Percentiles rank a stretch among this genome's conserved stretches.
Conservation (phyloP, 1,140 invertebrate genomes). For the Magallana ariakensis region DNA sequence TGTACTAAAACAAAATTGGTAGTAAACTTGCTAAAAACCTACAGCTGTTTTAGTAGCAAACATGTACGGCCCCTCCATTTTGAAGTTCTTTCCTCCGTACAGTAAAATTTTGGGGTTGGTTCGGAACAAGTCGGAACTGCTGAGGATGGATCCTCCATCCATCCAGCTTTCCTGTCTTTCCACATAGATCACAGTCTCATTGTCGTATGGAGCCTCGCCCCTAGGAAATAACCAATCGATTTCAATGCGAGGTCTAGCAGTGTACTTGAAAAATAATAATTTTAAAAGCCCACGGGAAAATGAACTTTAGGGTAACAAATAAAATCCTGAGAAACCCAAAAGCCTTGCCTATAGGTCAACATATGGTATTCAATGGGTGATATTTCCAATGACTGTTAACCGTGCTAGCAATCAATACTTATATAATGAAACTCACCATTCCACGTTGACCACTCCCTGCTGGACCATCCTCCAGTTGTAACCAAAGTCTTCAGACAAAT, state of each 20-base stretch:
- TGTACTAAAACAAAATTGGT: too few relatives aligned
- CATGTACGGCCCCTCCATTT: constrained; percentile 90
- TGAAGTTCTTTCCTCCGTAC: constrained; percentile 88
- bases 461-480: constrained; percentile 85
- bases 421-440: constrained; percentile 82
- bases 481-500: constrained; percentile 88
- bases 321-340: too few relatives aligned
- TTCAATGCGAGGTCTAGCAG: neutral
- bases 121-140: constrained; percentile 80
- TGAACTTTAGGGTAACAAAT: too few relatives aligned
- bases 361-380: too few relatives aligned
- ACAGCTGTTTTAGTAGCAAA: constrained; percentile 86
- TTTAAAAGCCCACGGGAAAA: too few relatives aligned
- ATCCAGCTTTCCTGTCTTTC: constrained; percentile 84
- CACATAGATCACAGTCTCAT: constrained; percentile 83
- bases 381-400: too few relatives aligned
- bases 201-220: constrained; percentile 62
- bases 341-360: too few relatives aligned
- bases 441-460: constrained; percentile 88
- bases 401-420: too few relatives aligned
- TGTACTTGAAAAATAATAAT: too few relatives aligned
- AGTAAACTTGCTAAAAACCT: neutral
- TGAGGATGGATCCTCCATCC: constrained; percentile 83
- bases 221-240: constrained; percentile 43
- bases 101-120: constrained; percentile 82